Base-by-base conservation (phyloP, 2,888 invertebrate genomes). In the Shargacucullia verbasci region DNA sequence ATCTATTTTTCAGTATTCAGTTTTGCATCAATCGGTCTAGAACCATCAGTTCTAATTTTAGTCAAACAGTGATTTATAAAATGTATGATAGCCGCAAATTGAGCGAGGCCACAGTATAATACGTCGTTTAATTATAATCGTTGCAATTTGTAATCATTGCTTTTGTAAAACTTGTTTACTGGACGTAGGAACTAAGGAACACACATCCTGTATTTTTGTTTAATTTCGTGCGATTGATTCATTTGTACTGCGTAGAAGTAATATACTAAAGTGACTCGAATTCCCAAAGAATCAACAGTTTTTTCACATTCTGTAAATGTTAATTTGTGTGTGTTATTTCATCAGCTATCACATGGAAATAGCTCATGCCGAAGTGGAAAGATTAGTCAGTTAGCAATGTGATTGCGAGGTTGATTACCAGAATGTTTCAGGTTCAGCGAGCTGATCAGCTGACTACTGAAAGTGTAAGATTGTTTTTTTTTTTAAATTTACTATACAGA, bases 141-240 rank as follows among this genome's bases (percentile, higher is more conserved):
- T 13, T n/a, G 46, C 72, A 71, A 66, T 71, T 66, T 65, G 67
- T 46, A 20, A 59, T 59, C 54, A 54, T 65, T 59, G 37, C 63
- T 11, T 39, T 69, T 70, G 39, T n/a, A 50, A 38, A 45, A 33
- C 50, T 27, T 71, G 72, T 54, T 60, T 54, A 69, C 48, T 66
- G 41, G 43, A 49, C 13, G 29, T 34, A 54, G 44, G 49, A 61
- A 49, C 13, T 20, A 31, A 54, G 44, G 49, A 61, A 48, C 37
- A 35, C 46, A 37, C 43, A 48, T 69, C 69, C 69, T 66, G 72
- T 50, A 41, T 54, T 50, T 41, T 20, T 20, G 4, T 20, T 3
- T 20, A 20, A 20, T 20, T 50, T 43, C 9, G n/a, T 12, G 11
- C 3, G 27, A 63, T 59, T 59, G 13, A 40, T 29, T 4, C 47